Evolutionary conservation across 2,797 vertebrate species (phyloP).

Genomic region (Sebastes umbrosus): DNA sequence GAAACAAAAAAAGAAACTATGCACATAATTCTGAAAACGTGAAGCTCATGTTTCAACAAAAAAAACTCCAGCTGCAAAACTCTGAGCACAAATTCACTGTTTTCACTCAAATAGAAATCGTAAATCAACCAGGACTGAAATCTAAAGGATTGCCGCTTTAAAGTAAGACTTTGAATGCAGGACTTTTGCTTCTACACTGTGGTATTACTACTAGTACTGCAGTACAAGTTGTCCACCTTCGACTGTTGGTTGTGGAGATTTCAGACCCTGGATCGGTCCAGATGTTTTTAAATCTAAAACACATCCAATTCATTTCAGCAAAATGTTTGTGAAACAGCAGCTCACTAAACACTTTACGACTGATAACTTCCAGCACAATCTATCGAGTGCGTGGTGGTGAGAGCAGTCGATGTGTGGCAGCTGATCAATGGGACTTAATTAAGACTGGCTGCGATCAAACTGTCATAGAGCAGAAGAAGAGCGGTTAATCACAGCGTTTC

Average conservation of each 20-base stretch:
- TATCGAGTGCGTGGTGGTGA: neutral
- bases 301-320: neutral
- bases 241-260: too few species aligned
- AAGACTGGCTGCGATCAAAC: conserved; percentile 16
- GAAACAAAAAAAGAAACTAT: too few species aligned
- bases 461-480: neutral
- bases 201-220: too few species aligned
- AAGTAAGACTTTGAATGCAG: neutral
- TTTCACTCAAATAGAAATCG: too few species aligned
- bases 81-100: too few species aligned
- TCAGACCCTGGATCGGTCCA: accelerated
- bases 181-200: too few species aligned
- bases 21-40: too few species aligned
- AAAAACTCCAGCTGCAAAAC: too few species aligned
- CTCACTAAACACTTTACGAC: neutral
- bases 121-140: too few species aligned
- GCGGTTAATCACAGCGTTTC: neutral
- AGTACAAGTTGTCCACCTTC: too few species aligned
- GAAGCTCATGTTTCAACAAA: too few species aligned
- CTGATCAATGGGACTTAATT: conserved; percentile 48
- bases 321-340: too few species aligned
- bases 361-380: conserved; percentile 15
- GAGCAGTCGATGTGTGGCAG: neutral
- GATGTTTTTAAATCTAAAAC: neutral
- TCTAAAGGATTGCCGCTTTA: neutral